These are phyloP conservation scores for Phoeniculus purpureus DNA, from an alignment of 2,797 vertebrate genomes.

Conservation along the genomic window DNA sequence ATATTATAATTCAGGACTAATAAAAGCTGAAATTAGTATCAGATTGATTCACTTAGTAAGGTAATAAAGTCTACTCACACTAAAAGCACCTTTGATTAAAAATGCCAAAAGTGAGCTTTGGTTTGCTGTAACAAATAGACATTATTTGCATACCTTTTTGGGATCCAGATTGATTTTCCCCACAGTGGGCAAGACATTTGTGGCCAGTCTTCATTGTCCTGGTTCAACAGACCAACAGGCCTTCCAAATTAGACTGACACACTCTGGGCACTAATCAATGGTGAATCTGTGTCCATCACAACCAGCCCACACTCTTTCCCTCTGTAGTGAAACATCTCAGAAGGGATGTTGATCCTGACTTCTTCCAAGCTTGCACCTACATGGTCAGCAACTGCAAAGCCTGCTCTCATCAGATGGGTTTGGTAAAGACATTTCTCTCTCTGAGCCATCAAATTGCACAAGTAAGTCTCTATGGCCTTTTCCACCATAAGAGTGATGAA, in stretches of 20 bases:
- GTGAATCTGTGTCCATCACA: background rate
- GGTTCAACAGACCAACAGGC: background rate
- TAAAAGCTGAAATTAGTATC: background rate
- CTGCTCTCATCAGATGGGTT: background rate
- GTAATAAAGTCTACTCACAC: background rate
- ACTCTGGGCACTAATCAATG: fast-evolving
- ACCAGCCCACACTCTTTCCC: background rate
- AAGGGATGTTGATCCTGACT: background rate
- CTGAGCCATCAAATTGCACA: background rate
- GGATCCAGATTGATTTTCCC: background rate
- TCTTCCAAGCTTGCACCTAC: background rate
- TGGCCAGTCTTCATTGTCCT: background rate
- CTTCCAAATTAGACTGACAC: background rate
- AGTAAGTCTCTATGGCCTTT: background rate
- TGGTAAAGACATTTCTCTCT: background rate
- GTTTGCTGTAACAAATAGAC: background rate
- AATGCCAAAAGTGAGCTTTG: background rate
- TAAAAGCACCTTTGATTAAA: slow-evolving; percentile 12
- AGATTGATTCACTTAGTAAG: background rate
- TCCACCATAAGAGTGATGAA: background rate
- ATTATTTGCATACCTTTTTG: background rate
- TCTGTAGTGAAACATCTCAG: background rate
- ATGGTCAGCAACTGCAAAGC: background rate
- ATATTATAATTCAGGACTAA: background rate
- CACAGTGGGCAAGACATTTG: background rate